These are phyloP conservation scores for Zosterops pallidus DNA, from an alignment of 2,113 vertebrate species.

Conservation along the genomic window DNA sequence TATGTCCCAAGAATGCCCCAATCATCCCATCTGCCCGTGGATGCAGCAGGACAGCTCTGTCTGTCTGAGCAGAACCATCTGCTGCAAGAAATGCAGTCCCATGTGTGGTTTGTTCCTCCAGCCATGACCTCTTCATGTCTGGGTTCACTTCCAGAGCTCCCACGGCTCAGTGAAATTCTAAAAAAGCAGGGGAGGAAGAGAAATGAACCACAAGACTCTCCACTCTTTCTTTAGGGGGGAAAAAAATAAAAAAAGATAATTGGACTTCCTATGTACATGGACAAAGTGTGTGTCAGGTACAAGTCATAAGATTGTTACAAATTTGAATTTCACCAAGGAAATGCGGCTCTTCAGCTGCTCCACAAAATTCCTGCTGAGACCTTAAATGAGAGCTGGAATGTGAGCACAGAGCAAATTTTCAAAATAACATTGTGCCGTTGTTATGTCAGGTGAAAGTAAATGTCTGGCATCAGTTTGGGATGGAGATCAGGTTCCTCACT, in stretches of 20 bases:
- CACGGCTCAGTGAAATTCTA: not conserved
- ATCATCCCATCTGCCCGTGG: not conserved
- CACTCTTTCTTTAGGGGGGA: accelerated
- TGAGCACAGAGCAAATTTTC: not conserved
- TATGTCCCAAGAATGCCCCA: not conserved
- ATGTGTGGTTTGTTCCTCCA: not conserved
- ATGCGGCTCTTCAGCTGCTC: not conserved
- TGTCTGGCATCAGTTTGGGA: not conserved
- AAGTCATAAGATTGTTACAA: not conserved
- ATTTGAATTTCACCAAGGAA: not conserved
- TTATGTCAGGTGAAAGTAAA: not conserved
- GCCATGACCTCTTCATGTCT: not conserved
- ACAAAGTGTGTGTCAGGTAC: accelerated
- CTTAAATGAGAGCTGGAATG: not conserved
- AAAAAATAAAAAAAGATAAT: no score
- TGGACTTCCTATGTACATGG: accelerated
- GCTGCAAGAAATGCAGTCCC: not conserved
- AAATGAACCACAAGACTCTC: not conserved
- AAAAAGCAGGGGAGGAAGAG: not conserved
- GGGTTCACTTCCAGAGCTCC: not conserved
- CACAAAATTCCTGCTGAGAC: not conserved
- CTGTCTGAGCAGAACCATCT: not conserved
- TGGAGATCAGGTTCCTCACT: not conserved
- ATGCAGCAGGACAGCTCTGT: not conserved
- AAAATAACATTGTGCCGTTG: not conserved